Conservation (phyloP, 2,113 vertebrate species). For the Lophochroa leadbeateri region DNA sequence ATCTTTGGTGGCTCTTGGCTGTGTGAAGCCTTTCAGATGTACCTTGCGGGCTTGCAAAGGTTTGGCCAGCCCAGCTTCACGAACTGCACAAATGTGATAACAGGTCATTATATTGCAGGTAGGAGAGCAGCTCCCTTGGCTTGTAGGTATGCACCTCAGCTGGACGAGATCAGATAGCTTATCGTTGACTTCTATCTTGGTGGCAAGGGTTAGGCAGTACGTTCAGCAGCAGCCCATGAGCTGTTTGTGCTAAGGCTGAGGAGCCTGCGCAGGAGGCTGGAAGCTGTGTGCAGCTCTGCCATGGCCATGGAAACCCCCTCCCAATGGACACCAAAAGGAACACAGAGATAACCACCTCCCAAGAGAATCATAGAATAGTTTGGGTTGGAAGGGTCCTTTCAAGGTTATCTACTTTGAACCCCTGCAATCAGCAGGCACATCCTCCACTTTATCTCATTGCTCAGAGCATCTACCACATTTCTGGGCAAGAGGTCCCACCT, state of each 20-base stretch:
- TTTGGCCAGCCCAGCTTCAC: neutral
- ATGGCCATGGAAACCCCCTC: neutral
- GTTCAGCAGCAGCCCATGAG: neutral
- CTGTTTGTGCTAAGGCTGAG: neutral
- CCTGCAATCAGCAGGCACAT: neutral
- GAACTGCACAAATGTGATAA: neutral
- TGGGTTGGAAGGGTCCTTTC: neutral
- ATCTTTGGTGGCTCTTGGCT: neutral
- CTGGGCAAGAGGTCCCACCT: neutral
- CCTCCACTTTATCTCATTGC: neutral
- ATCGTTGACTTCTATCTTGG: neutral
- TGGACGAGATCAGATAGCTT: neutral
- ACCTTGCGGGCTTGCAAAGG: fast-evolving
- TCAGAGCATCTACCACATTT: neutral
- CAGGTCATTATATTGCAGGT: neutral
- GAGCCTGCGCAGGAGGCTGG: neutral
- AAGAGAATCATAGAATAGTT: neutral
- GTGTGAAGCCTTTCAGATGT: neutral
- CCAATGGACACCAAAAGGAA: neutral
- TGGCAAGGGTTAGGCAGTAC: neutral
- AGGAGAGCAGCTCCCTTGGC: neutral
- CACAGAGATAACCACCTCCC: neutral
- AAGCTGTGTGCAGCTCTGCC: neutral
- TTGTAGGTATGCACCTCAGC: neutral
- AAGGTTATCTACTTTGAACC: neutral